Conservation (phyloP, 2,113 vertebrate genomes). For the Eptesicus fuscus region DNA sequence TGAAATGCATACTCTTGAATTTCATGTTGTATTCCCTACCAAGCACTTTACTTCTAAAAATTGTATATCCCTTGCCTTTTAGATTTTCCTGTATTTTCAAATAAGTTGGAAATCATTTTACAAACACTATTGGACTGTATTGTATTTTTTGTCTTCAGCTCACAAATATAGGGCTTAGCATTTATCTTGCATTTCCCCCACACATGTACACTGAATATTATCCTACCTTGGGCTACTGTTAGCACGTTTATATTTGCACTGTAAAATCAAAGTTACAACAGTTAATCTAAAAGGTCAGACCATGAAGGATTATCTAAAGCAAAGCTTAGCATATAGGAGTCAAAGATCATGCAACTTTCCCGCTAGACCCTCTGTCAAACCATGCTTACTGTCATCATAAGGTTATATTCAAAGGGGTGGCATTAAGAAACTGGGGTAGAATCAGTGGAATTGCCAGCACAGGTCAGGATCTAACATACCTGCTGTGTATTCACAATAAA, state of each 20-base stretch:
- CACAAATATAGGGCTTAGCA: neutral
- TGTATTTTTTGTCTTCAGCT: slow-evolving; percentile 21
- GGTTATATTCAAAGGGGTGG: neutral
- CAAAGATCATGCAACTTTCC: slow-evolving; percentile 43
- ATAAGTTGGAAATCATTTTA: neutral
- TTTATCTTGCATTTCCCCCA: neutral
- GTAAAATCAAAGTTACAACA: slow-evolving; percentile 42
- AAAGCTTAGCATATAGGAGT: slow-evolving; percentile 46
- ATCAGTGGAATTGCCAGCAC: neutral
- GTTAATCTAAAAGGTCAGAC: slow-evolving; percentile 60
- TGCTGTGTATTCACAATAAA: slow-evolving; percentile 26
- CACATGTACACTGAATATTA: neutral
- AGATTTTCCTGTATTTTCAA: slow-evolving; percentile 35
- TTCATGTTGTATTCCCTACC: neutral
- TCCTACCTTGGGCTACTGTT: slow-evolving; percentile 1
- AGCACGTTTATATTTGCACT: slow-evolving; percentile 49
- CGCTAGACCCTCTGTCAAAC: slow-evolving; percentile 20
- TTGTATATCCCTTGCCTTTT: neutral
- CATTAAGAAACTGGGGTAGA: neutral
- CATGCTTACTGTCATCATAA: slow-evolving; percentile 13
- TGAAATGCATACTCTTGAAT: neutral
- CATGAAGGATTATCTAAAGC: slow-evolving; percentile 51
- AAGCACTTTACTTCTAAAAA: neutral
- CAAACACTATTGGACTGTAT: neutral
- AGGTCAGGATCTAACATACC: neutral